Base-by-base conservation (phyloP, 2,888 invertebrate genomes). In the Agapostemon virescens region DNA sequence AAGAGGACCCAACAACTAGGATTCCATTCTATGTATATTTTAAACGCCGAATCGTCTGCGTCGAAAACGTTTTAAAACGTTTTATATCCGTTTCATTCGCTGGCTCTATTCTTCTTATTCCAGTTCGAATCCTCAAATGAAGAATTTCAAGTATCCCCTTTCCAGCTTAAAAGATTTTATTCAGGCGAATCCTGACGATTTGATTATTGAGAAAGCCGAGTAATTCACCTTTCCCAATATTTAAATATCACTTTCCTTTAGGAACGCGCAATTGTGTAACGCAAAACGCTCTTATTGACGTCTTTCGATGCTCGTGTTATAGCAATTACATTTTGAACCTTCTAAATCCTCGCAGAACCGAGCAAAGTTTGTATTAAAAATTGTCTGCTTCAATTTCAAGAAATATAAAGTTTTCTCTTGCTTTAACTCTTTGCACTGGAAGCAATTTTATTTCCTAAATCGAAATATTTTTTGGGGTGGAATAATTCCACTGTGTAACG, bases 21-120 rank as follows among this genome's bases (percentile, higher is more conserved):
- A 42, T 79, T 79, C 74, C 77, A 77, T 72, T 74, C 45, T 68
- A 49, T 26, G n/a, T n/a, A 49, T n/a, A 69, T 52, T 82, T 74
- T 61, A 74, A 79, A 77, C 52, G 74, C 71, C 49, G 61, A 58
- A 45, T 55, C 64, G 30, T n/a, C 68, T 26, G 20, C 30, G 26
- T 52, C 13, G 7, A 17, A 66, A 78, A 55, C 30, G 58, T 26
- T 61, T 78, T 67, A 63, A 64, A 64, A 49, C 74, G 73, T 72
- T 49, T 74, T 68, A 75, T 70, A 49, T 49, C 63, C 52, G 58
- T 40, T 83, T 82, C 61, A 42, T 70, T 74, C 70, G 36, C 58
- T 40, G 49, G 76, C 15, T 76, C 72, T 13, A 67, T 79, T 69
- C 61, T 58, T 36, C 49, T 49, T 49, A n/a, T 49, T 74, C 66